Base-by-base conservation (phyloP, 2,113 vertebrate species). In the Bombycilla garrulus region DNA sequence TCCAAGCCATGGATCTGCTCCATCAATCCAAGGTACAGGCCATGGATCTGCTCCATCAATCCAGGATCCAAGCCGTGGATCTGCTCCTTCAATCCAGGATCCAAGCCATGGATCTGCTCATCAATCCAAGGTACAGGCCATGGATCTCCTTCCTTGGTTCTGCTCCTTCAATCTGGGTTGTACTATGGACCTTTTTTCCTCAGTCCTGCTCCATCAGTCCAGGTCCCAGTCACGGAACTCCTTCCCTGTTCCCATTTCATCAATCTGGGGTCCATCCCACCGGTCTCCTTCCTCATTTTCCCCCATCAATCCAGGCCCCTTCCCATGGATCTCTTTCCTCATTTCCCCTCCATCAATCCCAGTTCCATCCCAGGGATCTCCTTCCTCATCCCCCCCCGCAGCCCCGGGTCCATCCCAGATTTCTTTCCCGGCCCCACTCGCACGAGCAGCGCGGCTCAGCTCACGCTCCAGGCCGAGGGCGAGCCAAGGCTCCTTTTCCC, bases 1-100 rank as follows among this genome's bases (percentile, higher is more conserved):
- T 17, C 29, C 36, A 26, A n/a, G 4, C 29, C 3, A 16, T 33
- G 42, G 31, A 33, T 15, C 21, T 12, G 16, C 22, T 56, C 38
- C 31, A 15, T n/a, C 70, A 15, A 6, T 73, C 18, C 5, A 5
- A 24, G 31, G 15, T 24, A 31, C 31, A 9, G 0, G 3, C 20
- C 1, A 0, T 44, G 51, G 48, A 33, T 23, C 21, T 51, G 16
- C 19, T 45, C 40, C 21, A 10, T 25, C 53, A 22, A 0, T 28
- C 29, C 0, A 0, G 7, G 47, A 10, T 12, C 29, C 38, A 42
- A 0, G 4, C 2, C 3, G 0, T 19, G 26, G 40, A 28, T 45
- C 18, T 57, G 19, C 15, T 51, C 36, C 10, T 11, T 21, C 56
- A 8, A 0, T 36, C 6, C 0, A 0, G 6, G 57, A 9, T 15